These are phyloP conservation scores for Lumbricus terrestris DNA, from an alignment of 2,888 invertebrate genomes.

Conservation along the genomic window DNA sequence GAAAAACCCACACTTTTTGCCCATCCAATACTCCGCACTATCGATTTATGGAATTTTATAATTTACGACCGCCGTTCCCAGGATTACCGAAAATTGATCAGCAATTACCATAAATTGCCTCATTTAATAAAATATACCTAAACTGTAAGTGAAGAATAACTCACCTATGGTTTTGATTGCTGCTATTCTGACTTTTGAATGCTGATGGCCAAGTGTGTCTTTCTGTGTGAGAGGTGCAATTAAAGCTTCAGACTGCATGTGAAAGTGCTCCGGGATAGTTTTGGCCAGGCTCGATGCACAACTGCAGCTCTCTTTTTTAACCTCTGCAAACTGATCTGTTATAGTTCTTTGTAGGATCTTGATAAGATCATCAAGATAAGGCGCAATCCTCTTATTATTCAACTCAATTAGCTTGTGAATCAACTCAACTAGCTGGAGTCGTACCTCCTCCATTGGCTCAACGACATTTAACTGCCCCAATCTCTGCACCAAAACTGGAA, in stretches of 20 bases:
- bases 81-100: too few relatives aligned
- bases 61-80: too few relatives aligned
- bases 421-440: constrained; percentile 70
- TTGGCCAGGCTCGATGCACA: constrained; percentile 71
- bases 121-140: not conserved
- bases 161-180: constrained; percentile 74
- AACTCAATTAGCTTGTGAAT: constrained; percentile 69
- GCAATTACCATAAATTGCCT: not conserved
- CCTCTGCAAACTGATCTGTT: constrained; percentile 76
- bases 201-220: constrained; percentile 73
- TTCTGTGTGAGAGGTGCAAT: constrained; percentile 72
- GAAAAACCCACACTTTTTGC: too few relatives aligned
- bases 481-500: constrained; percentile 75
- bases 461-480: constrained; percentile 75
- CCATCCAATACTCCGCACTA: too few relatives aligned
- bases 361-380: constrained; percentile 75
- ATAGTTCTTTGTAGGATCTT: constrained; percentile 73
- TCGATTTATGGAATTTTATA: too few relatives aligned
- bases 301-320: constrained; percentile 76
- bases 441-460: constrained; percentile 78
- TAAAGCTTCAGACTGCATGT: constrained; percentile 72
- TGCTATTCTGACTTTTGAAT: constrained; percentile 75
- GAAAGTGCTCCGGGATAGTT: constrained; percentile 71
- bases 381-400: constrained; percentile 67
- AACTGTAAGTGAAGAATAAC: constrained; percentile 8